Percentiles rank a stretch among this genome's conserved stretches.
These are phyloP conservation scores for Drosophila teissieri DNA, from an alignment of 1,140 invertebrate species.

Conservation along the genomic window DNA sequence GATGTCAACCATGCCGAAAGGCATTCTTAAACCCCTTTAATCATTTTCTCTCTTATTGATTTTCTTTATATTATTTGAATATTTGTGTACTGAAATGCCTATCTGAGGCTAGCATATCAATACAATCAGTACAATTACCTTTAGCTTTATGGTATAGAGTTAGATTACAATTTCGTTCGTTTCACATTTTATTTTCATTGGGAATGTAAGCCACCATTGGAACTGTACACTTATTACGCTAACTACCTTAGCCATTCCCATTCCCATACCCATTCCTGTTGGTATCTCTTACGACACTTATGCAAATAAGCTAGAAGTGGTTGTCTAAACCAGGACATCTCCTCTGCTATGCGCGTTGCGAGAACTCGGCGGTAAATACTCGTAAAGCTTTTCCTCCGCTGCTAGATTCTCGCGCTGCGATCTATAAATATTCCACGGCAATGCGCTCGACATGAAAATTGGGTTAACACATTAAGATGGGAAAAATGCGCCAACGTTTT, in stretches of 20 bases:
- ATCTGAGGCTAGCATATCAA: too few species aligned
- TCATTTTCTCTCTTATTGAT: too few species aligned
- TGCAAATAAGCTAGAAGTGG: conserved; percentile 57
- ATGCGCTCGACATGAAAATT: conserved; percentile 71
- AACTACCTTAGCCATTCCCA: neutral
- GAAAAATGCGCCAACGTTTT: conserved; percentile 46
- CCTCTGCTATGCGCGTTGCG: neutral
- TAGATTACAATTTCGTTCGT: neutral
- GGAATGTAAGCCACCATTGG: neutral
- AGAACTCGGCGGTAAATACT: conserved; percentile 23
- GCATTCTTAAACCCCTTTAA: too few species aligned
- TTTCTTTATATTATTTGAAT: too few species aligned
- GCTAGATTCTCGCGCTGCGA: conserved; percentile 1
- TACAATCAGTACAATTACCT: too few species aligned
- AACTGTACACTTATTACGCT: conserved; percentile 16
- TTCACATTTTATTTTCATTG: neutral
- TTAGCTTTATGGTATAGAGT: too few species aligned
- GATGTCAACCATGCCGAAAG: conserved; percentile 14
- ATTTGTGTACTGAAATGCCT: too few species aligned
- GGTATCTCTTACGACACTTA: conserved; percentile 44
- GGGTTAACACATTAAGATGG: conserved; percentile 76
- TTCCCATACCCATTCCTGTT: neutral
- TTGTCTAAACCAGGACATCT: conserved; percentile 33
- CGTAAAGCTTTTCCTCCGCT: conserved; percentile 3
- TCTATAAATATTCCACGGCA: conserved; percentile 18